Conservation (phyloP, 1,140 invertebrate species). For the Anastrepha obliqua region DNA sequence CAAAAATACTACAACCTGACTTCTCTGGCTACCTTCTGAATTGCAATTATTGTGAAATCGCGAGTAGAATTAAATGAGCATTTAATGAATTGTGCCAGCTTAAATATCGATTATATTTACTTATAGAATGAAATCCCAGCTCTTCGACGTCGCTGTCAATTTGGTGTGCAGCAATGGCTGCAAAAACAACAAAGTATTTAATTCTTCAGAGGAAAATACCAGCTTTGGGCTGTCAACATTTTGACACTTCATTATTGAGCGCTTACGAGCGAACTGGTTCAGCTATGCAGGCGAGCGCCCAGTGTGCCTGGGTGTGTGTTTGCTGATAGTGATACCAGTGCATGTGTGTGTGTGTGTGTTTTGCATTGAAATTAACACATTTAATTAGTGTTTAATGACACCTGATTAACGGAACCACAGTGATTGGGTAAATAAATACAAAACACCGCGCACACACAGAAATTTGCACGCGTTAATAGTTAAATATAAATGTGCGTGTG, state of each 20-base stretch:
- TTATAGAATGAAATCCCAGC: not conserved
- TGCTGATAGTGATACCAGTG: not conserved
- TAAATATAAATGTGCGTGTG: not conserved
- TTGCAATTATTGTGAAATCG: too few relatives aligned
- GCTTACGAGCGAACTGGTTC: not conserved
- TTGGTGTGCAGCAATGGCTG: not conserved
- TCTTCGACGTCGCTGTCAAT: not conserved
- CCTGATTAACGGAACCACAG: conserved; percentile 41
- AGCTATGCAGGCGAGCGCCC: not conserved
- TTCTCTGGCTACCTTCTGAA: not conserved
- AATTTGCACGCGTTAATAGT: not conserved
- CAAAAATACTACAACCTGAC: too few relatives aligned
- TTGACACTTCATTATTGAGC: conserved; percentile 48
- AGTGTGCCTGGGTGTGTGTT: too few relatives aligned
- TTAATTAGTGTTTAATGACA: conserved; percentile 52
- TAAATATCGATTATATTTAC: too few relatives aligned
- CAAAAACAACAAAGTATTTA: conserved; percentile 24
- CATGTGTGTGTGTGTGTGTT: not conserved
- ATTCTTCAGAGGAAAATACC: conserved; percentile 19
- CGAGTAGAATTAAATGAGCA: too few relatives aligned
- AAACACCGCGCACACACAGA: not conserved
- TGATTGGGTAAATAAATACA: not conserved
- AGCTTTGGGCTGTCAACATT: conserved; percentile 43
- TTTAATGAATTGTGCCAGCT: too few relatives aligned
- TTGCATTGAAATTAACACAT: conserved; percentile 46